phyloP scores from a whole-genome alignment of 2,113 vertebrate genomes.

The Corythaixoides concolor region DNA sequence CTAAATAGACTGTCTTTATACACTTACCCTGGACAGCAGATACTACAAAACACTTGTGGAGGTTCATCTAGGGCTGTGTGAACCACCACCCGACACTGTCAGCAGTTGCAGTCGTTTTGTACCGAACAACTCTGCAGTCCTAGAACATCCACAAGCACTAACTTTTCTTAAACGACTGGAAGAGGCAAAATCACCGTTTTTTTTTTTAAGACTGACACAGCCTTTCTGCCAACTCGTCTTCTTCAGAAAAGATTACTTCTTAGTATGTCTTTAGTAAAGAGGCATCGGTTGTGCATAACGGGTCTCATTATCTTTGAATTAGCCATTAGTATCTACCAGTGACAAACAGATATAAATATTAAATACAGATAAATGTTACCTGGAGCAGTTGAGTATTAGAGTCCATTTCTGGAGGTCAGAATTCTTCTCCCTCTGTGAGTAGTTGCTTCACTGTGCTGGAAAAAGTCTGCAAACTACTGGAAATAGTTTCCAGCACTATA shows the following conservation, averaged over 20 bases:
- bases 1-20: not conserved
- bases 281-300: not conserved
- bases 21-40: not conserved
- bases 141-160: not conserved
- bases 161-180: not conserved
- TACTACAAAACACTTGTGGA: not conserved
- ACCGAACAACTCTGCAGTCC: not conserved
- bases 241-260: not conserved
- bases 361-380: slow-evolving; percentile 6
- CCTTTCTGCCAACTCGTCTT: not conserved
- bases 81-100: not conserved
- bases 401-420: not conserved
- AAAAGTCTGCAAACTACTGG: not conserved
- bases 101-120: not conserved
- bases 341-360: slow-evolving; percentile 8
- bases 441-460: not conserved
- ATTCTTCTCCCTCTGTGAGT: not conserved
- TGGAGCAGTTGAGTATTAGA: not conserved
- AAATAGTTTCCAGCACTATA: not conserved
- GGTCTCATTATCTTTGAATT: slow-evolving; percentile 5
- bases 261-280: not conserved
- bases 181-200: not conserved
- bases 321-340: not conserved
- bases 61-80: not conserved
- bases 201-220: not conserved